Conservation (phyloP, 2,113 vertebrate genomes). For the Arothron firmamentum region DNA sequence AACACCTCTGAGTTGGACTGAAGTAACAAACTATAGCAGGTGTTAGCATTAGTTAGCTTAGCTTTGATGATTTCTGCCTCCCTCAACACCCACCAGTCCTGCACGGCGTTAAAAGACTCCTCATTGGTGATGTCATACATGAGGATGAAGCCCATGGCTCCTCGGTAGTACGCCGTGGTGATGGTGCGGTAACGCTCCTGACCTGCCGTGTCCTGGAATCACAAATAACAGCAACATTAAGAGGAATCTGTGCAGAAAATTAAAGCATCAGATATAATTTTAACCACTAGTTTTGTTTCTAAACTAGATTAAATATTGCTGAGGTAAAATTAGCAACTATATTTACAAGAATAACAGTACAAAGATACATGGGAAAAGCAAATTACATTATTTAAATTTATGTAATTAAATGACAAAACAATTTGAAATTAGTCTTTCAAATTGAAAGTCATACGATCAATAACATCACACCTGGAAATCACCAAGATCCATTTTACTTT, state of each 20-base stretch:
- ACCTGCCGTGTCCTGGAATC: conserved; percentile 89
- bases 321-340: too few species aligned
- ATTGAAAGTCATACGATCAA: too few species aligned
- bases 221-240: background rate
- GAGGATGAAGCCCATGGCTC: conserved; percentile 91
- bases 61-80: background rate
- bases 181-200: conserved; percentile 96
- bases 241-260: background rate
- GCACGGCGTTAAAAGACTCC: conserved; percentile 78
- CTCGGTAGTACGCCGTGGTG: conserved; percentile 96
- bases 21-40: background rate
- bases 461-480: too few species aligned
- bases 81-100: conserved; percentile 86
- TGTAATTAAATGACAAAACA: too few species aligned
- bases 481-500: too few species aligned
- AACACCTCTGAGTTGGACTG: background rate
- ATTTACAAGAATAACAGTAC: too few species aligned
- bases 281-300: too few species aligned
- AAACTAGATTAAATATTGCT: too few species aligned
- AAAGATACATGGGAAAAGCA: too few species aligned
- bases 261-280: background rate
- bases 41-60: too few species aligned
- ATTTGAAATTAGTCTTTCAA: too few species aligned
- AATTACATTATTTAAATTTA: too few species aligned
- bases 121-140: conserved; percentile 81